Evolutionary conservation across 1,140 invertebrate species (phyloP).

Genomic region (Pseudomyrmex sp.): DNA sequence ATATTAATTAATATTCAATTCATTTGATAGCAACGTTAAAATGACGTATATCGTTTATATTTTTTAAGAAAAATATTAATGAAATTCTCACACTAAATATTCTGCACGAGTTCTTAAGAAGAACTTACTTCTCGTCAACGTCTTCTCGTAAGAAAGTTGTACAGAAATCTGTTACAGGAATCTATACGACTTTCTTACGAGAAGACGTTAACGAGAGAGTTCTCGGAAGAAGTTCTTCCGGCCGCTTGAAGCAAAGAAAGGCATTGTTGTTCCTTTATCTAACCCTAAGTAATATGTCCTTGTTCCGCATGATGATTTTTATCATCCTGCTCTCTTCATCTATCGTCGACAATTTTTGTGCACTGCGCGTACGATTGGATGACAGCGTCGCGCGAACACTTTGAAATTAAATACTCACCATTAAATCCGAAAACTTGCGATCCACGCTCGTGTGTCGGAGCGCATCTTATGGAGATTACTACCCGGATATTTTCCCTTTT

Average conservation of each 20-base stretch:
- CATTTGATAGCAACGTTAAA: not conserved
- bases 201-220: not conserved
- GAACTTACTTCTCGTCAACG: not conserved
- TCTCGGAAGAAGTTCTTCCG: conserved; percentile 14
- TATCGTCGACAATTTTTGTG: too few relatives aligned
- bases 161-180: too few relatives aligned
- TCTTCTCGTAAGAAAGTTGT: too few relatives aligned
- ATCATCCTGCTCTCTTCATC: not conserved
- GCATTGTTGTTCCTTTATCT: not conserved
- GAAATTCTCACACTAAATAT: not conserved
- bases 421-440: conserved; percentile 36
- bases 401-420: conserved; percentile 44
- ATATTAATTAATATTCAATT: not conserved
- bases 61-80: not conserved
- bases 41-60: not conserved
- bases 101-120: not conserved
- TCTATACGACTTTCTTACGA: not conserved
- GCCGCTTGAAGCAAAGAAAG: not conserved
- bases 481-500: not conserved
- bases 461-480: not conserved
- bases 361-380: not conserved
- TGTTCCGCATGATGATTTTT: conserved; percentile 7
- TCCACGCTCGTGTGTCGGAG: not conserved
- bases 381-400: conserved; percentile 6
- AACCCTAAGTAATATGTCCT: not conserved